Percentiles rank a stretch among this genome's conserved stretches.
phyloP scores from a whole-genome alignment of 2,888 invertebrate genomes.

The Hesperia comma region DNA sequence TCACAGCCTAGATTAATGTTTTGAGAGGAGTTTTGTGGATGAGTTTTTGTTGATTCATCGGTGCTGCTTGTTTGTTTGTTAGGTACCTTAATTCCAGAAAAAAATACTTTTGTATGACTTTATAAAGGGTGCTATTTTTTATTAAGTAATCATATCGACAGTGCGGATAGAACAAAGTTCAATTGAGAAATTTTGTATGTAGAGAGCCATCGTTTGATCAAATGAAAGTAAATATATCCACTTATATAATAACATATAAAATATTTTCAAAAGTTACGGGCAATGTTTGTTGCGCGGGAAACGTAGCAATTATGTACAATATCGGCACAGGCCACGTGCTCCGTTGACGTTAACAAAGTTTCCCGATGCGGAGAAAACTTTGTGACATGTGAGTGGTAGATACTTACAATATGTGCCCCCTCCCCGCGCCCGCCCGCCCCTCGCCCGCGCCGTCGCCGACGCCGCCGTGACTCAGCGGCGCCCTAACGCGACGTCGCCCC shows the following conservation, averaged over 20 bases:
- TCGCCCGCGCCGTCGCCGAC: conserved; percentile 45
- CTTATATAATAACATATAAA: neutral
- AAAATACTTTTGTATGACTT: too few relatives aligned
- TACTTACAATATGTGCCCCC: conserved; percentile 78
- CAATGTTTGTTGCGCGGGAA: conserved; percentile 52
- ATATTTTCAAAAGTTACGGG: neutral
- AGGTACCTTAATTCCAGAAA: too few relatives aligned
- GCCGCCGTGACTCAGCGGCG: conserved; percentile 81
- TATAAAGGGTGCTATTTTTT: too few relatives aligned
- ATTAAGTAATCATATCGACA: too few relatives aligned
- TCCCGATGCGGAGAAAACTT: conserved; percentile 83
- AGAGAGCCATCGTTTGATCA: too few relatives aligned
- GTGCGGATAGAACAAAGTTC: too few relatives aligned
- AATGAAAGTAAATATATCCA: neutral
- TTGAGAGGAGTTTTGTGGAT: too few relatives aligned
- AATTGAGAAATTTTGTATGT: too few relatives aligned
- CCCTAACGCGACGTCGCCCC: conserved; percentile 82
- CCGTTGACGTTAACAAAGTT: conserved; percentile 83
- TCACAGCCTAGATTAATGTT: too few relatives aligned
- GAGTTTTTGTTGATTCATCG: too few relatives aligned
- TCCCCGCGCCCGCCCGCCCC: conserved; percentile 42
- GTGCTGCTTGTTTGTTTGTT: too few relatives aligned
- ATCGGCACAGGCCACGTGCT: conserved; percentile 80
- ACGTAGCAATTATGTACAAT: conserved; percentile 72
- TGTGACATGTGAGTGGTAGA: conserved; percentile 83